These are phyloP conservation scores for Cotesia congregata DNA, from an alignment of 2,888 invertebrate species.

Conservation along the genomic window DNA sequence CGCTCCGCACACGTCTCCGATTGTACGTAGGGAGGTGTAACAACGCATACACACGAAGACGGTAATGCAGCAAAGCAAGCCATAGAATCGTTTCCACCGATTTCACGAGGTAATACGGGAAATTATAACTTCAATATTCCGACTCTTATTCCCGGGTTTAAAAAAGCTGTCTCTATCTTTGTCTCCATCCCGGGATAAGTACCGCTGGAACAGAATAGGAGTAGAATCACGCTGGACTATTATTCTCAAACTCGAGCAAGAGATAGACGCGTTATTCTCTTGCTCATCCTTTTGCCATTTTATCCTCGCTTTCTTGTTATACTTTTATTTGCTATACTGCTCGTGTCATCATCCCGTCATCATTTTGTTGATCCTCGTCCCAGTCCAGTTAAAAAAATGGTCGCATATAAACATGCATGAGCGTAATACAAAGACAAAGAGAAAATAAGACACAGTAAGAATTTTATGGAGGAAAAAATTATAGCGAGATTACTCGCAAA, in stretches of 20 bases:
- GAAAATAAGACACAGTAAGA: neutral
- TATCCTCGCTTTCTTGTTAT: neutral
- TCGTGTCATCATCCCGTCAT: neutral
- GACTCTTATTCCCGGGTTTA: neutral
- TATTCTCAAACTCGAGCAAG: neutral
- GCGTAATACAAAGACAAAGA: neutral
- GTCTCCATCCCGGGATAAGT: neutral
- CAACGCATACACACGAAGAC: conserved; percentile 7
- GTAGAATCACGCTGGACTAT: neutral
- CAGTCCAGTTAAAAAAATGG: no score
- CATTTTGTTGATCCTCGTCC: no score
- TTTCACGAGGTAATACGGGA: conserved; percentile 48
- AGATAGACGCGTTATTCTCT: neutral
- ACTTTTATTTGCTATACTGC: no score
- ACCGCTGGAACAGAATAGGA: neutral
- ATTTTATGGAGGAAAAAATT: neutral
- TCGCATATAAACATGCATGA: neutral
- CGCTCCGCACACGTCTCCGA: conserved; percentile 15
- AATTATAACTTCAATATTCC: conserved; percentile 51
- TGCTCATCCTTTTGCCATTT: neutral
- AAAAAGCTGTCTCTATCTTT: neutral
- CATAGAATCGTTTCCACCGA: conserved; percentile 43
- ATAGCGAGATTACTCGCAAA: neutral
- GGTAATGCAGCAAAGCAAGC: neutral
- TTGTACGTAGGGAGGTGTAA: conserved; percentile 12